Evolutionary conservation across 2,888 invertebrate genomes (phyloP).

Genomic region (Plagiodera versicolora): DNA sequence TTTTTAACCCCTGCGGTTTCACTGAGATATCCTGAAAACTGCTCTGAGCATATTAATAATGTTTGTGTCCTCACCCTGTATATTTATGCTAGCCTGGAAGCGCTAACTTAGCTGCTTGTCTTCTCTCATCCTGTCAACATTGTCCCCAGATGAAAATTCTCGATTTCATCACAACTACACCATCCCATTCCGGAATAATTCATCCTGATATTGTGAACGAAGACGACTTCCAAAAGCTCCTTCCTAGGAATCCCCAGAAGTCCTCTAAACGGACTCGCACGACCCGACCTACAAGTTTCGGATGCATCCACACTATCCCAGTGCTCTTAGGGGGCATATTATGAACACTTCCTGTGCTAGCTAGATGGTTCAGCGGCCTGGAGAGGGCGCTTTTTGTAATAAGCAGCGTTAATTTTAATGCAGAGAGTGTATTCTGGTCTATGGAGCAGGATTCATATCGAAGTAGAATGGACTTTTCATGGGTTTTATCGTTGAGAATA

Average conservation of each 20-base stretch:
- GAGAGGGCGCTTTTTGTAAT: constrained; percentile 29
- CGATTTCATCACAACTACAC: too few relatives aligned
- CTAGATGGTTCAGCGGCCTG: constrained; percentile 20
- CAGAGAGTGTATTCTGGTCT: constrained; percentile 32
- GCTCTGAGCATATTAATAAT: too few relatives aligned
- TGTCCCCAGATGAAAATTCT: too few relatives aligned
- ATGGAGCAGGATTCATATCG: too few relatives aligned
- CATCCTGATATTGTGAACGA: constrained; percentile 16
- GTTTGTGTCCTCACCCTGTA: constrained; percentile 18
- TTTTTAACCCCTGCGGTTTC: too few relatives aligned
- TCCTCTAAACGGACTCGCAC: constrained; percentile 25
- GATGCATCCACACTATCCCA: constrained; percentile 28
- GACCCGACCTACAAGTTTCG: constrained; percentile 17
- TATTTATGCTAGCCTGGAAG: too few relatives aligned
- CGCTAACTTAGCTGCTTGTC: too few relatives aligned
- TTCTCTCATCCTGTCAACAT: too few relatives aligned
- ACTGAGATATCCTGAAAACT: too few relatives aligned
- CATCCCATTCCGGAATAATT: too few relatives aligned
- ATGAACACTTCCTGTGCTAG: constrained; percentile 30
- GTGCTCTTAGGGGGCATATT: constrained; percentile 38
- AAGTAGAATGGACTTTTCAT: too few relatives aligned
- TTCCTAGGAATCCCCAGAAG: constrained; percentile 22
- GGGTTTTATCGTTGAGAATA: too few relatives aligned
- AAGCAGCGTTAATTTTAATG: constrained; percentile 33
- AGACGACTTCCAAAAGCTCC: constrained; percentile 17